A percentile compares a stretch with the other conserved stretches of the same genome.
These are phyloP conservation scores for Portevinia maculata DNA, from an alignment of 2,888 invertebrate species.

Conservation along the genomic window DNA sequence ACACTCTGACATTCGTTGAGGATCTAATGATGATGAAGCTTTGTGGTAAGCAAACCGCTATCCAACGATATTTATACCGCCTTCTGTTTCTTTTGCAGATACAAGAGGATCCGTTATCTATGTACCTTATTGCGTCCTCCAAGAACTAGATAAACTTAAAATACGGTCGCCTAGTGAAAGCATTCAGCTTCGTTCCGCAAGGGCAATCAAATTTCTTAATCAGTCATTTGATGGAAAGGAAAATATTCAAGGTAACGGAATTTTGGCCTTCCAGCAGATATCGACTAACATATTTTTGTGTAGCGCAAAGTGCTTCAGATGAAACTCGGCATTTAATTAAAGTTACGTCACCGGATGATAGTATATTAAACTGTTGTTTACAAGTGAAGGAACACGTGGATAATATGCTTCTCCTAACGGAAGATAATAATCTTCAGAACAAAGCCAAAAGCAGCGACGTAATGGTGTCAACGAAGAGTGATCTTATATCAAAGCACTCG, in stretches of 20 bases:
- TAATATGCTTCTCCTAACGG: slow-evolving; percentile 83
- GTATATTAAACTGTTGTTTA: slow-evolving; percentile 84
- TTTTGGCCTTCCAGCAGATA: background rate
- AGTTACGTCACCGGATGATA: slow-evolving; percentile 83
- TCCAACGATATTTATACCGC: background rate
- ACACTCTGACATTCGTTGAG: slow-evolving; percentile 81
- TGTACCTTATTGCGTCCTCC: slow-evolving; percentile 84
- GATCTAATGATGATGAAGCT: slow-evolving; percentile 79
- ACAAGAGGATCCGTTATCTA: slow-evolving; percentile 81
- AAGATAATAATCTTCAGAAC: slow-evolving; percentile 84
- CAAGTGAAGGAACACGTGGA: slow-evolving; percentile 82
- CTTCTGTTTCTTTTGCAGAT: slow-evolving; percentile 52
- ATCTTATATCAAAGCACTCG: slow-evolving; percentile 77
- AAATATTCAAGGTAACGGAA: slow-evolving; percentile 76
- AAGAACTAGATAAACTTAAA: slow-evolving; percentile 84
- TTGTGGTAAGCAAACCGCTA: slow-evolving; percentile 72
- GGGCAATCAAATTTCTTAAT: slow-evolving; percentile 79
- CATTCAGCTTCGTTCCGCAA: slow-evolving; percentile 74
- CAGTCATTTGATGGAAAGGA: slow-evolving; percentile 76
- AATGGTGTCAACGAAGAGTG: slow-evolving; percentile 78
- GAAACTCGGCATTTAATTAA: slow-evolving; percentile 81
- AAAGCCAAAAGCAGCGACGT: slow-evolving; percentile 83
- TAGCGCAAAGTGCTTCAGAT: slow-evolving; percentile 83
- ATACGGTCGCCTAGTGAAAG: slow-evolving; percentile 76
- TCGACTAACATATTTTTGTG: background rate